Evolutionary conservation across 2,888 invertebrate species (phyloP).

Genomic region (Scelioninae gen. 1): DNA sequence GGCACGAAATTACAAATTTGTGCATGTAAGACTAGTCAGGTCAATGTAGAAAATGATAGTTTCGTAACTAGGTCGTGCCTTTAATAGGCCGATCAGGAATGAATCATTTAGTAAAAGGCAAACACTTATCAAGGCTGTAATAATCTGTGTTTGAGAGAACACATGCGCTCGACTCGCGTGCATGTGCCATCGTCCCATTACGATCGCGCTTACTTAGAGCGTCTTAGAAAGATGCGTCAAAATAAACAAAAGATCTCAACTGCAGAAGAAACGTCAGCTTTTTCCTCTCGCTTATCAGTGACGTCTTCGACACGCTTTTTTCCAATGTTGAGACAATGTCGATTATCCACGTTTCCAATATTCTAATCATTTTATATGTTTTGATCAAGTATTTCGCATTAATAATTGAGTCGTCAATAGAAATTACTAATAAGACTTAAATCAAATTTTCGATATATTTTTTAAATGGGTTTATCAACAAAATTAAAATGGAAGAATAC

Average conservation of each 20-base stretch:
- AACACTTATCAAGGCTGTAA: constrained; percentile 75
- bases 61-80: constrained; percentile 79
- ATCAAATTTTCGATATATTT: neutral
- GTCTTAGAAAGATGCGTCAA: constrained; percentile 55
- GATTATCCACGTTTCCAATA: constrained; percentile 51
- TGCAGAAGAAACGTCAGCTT: constrained; percentile 60
- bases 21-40: constrained; percentile 36
- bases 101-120: constrained; percentile 74
- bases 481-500: neutral
- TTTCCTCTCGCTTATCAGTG: constrained; percentile 64
- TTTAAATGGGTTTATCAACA: too few species aligned
- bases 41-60: constrained; percentile 62
- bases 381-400: constrained; percentile 20
- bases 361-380: constrained; percentile 33
- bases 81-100: constrained; percentile 76
- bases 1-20: constrained; percentile 40
- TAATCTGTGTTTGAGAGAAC: constrained; percentile 53
- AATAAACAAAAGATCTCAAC: constrained; percentile 64
- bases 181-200: constrained; percentile 40
- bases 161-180: constrained; percentile 24
- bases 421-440: neutral
- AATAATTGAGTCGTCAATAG: neutral
- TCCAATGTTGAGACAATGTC: constrained; percentile 63
- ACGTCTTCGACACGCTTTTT: constrained; percentile 64
- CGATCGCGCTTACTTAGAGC: constrained; percentile 33